Percentiles rank a stretch among this genome's conserved stretches.
These are phyloP conservation scores for Toxotes lorentzi DNA, from an alignment of 2,797 vertebrate genomes.

Conservation along the genomic window DNA sequence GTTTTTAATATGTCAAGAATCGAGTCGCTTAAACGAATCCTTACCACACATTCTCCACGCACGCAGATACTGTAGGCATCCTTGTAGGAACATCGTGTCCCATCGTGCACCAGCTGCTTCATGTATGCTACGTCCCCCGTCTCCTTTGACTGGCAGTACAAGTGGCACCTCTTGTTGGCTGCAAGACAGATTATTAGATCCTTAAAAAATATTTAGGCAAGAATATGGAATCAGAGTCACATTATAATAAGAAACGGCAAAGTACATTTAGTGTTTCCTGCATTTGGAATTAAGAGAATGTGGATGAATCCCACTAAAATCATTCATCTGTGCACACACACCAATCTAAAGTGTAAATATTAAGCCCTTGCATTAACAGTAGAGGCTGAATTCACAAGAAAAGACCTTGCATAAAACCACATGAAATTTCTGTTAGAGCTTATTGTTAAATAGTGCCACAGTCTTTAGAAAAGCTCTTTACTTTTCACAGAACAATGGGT, in stretches of 20 bases:
- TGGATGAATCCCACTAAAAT: background rate
- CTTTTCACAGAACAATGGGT: background rate
- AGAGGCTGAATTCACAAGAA: background rate
- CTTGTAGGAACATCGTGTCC: constrained; percentile 96
- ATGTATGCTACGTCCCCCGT: constrained; percentile 90
- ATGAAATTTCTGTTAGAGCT: background rate
- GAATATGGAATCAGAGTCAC: background rate
- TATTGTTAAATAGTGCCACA: fast-evolving
- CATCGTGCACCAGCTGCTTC: constrained; percentile 95
- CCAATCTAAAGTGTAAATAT: too few relatives aligned
- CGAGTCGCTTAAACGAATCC: constrained; percentile 42
- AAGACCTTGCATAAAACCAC: background rate
- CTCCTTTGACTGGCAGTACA: constrained; percentile 96
- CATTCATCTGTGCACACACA: too few relatives aligned
- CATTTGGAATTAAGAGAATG: too few relatives aligned
- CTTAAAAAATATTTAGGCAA: too few relatives aligned
- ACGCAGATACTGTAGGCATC: constrained; percentile 96
- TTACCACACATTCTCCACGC: constrained; percentile 98
- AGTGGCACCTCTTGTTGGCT: constrained; percentile 94
- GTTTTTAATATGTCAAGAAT: background rate
- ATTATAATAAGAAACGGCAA: too few relatives aligned
- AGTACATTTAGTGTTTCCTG: background rate
- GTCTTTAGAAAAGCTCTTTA: background rate
- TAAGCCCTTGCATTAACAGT: too few relatives aligned
- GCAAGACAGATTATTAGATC: constrained; percentile 15